These are phyloP conservation scores for Batillaria attramentaria DNA, from an alignment of 1,140 invertebrate species.

Conservation along the genomic window DNA sequence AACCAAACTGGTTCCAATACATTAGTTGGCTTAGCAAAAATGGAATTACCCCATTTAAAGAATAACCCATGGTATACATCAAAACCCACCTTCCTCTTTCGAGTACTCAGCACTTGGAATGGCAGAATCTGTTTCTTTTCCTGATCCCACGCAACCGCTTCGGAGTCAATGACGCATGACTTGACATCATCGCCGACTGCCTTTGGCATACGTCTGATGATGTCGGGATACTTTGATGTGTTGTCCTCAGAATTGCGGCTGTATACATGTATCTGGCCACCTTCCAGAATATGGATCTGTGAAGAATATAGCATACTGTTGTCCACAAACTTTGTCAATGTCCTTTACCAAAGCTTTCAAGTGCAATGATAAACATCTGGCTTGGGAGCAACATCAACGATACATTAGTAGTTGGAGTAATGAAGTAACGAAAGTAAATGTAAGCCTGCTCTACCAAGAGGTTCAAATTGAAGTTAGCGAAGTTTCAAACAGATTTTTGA, in stretches of 20 bases:
- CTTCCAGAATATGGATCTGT: constrained; percentile 72
- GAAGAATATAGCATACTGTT: too few species aligned
- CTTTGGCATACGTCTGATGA: constrained; percentile 80
- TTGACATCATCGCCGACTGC: constrained; percentile 75
- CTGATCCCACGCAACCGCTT: constrained; percentile 97
- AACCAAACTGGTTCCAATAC: too few species aligned
- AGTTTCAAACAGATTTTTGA: not conserved
- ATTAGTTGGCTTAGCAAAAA: too few species aligned
- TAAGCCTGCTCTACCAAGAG: too few species aligned
- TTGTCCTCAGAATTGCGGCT: constrained; percentile 99
- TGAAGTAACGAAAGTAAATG: too few species aligned
- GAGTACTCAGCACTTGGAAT: constrained; percentile 96
- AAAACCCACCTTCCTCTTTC: constrained; percentile 89
- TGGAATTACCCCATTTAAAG: too few species aligned
- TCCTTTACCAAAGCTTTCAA: too few species aligned
- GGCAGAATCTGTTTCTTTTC: constrained; percentile 93
- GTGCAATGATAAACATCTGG: too few species aligned
- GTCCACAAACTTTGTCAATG: too few species aligned
- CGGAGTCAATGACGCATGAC: constrained; percentile 95
- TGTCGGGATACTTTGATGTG: constrained; percentile 98
- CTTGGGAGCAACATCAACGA: too few species aligned
- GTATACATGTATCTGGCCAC: constrained; percentile 84
- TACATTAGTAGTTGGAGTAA: too few species aligned
- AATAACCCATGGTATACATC: not conserved
- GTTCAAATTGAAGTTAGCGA: too few species aligned